A percentile compares a stretch with the other conserved stretches of the same genome.
phyloP scores from a whole-genome alignment of 1,140 invertebrate species.

The Aporrectodea caliginosa region DNA sequence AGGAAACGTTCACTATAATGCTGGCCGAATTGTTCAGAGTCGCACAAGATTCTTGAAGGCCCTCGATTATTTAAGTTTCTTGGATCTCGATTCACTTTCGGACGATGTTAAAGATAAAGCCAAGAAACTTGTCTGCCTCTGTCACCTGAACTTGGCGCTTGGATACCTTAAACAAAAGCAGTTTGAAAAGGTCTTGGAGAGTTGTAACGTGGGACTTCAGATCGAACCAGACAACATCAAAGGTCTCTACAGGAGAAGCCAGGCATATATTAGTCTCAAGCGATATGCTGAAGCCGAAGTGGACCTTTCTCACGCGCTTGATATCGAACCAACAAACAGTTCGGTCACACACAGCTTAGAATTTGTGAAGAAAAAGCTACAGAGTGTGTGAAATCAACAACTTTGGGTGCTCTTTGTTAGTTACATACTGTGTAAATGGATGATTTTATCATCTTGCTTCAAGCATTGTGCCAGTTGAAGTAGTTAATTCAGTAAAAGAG shows the following conservation, averaged over 20 bases:
- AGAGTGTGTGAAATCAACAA: too few relatives aligned
- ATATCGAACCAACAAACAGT: conserved; percentile 41
- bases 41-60: background rate
- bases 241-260: conserved; percentile 46
- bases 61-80: background rate
- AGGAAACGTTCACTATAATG: background rate
- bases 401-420: too few relatives aligned
- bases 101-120: background rate
- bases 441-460: too few relatives aligned
- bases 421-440: too few relatives aligned
- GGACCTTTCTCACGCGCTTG: conserved; percentile 37
- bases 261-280: conserved; percentile 39
- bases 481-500: too few relatives aligned
- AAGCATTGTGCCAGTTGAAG: too few relatives aligned
- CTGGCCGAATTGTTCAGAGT: background rate
- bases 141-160: conserved; percentile 44
- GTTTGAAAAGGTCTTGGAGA: conserved; percentile 61
- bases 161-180: conserved; percentile 63
- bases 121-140: conserved; percentile 8
- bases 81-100: background rate
- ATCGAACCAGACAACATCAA: conserved; percentile 65
- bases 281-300: conserved; percentile 37
- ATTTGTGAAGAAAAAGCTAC: conserved; percentile 7
- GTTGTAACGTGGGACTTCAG: conserved; percentile 62
- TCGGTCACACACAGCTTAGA: conserved; percentile 31